Base-by-base conservation (phyloP, 2,888 invertebrate species). In the Drosophila tanythrix region DNA sequence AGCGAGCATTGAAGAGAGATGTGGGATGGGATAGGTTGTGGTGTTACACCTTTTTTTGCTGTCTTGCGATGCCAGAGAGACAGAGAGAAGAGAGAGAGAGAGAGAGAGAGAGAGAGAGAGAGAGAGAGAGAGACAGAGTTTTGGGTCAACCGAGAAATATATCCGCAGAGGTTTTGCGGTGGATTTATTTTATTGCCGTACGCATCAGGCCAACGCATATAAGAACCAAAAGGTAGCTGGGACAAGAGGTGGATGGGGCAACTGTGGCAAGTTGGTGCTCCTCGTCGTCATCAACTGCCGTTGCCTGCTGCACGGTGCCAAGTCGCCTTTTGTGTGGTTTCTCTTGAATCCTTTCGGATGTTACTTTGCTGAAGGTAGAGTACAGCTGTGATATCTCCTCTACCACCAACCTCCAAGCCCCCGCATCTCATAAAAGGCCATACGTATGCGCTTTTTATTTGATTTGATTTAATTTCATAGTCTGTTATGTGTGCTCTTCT, bases 401-500 rank as follows among this genome's bases (percentile, higher is more conserved):
- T 25, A 31, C 55, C 69, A 15, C 5, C 38, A n/a, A 3, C 40
- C 27, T 31, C 6, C 38, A 13, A 3, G 38, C 1, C n/a, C 33
- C 31, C 69, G 82, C 82, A 76, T 66, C 82, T 68, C 81, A 83
- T 88, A 72, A 82, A 82, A 74, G 67, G 72, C 81, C 67, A 88
- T 85, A 75, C 90, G 70, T 88, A 88, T 88, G 88, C 79, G 86
- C 85, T 88, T 86, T 86, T 86, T 60, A 89, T 89, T 86, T 88
- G 76, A 89, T 86, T 86, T 85, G 89, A 89, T 89, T 89, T 89
- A 81, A 86, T 86, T 89, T 89, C 83, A 86, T 85, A 67, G 81
- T 86, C 73, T 66, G 85, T 85, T 80, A 75, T 88, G 76, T 86
- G 57, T 70, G 74, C 46, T 51, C 38, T 57, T 56, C 67, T 48